Conservation (phyloP, 2,113 vertebrate species). For the Illadopsis cleaveri region DNA sequence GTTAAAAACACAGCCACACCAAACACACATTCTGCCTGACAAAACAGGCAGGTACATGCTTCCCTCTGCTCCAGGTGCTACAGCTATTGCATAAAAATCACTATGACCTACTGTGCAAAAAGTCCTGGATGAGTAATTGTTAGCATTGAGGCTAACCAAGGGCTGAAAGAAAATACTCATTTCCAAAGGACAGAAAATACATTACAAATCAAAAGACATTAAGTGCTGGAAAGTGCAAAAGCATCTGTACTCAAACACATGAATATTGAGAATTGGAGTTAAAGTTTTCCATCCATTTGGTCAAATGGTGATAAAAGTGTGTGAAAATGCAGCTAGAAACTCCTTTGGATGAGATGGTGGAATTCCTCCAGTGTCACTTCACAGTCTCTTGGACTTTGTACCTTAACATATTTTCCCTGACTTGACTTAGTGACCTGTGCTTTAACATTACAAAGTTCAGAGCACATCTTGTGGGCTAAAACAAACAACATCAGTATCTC, state of each 20-base stretch:
- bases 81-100: not conserved
- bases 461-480: not conserved
- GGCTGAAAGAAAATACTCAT: not conserved
- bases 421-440: not conserved
- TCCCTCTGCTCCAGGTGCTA: not conserved
- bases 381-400: not conserved
- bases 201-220: not conserved
- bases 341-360: not conserved
- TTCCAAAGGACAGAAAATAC: not conserved
- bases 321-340: not conserved
- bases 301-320: not conserved
- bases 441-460: not conserved
- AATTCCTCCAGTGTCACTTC: not conserved
- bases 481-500: not conserved
- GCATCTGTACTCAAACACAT: not conserved
- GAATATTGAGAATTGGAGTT: not conserved
- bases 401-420: not conserved
- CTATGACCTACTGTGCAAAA: not conserved
- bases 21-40: not conserved
- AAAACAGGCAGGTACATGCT: constrained; percentile 46
- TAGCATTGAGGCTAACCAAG: not conserved
- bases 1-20: constrained; percentile 29
- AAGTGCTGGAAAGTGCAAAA: not conserved
- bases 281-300: not conserved
- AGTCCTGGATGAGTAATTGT: not conserved